A percentile compares a stretch with the other conserved stretches of the same genome.
Conservation (phyloP, 2,888 invertebrate genomes). For the Parnassius smintheus region DNA sequence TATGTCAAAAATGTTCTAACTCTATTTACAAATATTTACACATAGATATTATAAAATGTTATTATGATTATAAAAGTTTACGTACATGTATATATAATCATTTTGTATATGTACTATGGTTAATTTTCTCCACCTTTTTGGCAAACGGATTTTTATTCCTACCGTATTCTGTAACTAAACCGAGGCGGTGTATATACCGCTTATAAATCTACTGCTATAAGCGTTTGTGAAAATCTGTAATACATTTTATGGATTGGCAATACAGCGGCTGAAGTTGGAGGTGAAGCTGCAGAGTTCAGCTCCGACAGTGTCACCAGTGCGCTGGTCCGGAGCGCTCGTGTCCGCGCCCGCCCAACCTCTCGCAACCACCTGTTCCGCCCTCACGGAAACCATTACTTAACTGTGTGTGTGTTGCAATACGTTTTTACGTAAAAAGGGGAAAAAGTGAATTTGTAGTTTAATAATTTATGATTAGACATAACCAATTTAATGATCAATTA, state of each 20-base stretch:
- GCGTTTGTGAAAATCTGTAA: not conserved
- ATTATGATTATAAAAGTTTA: too few relatives aligned
- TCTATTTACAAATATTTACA: too few relatives aligned
- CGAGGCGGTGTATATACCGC: not conserved
- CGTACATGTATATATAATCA: too few relatives aligned
- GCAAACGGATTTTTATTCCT: too few relatives aligned
- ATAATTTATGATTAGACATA: not conserved
- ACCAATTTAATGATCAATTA: not conserved
- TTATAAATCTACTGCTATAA: too few relatives aligned
- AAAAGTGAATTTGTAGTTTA: not conserved
- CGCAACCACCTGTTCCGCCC: conserved; percentile 1
- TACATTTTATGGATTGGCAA: not conserved
- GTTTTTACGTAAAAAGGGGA: not conserved
- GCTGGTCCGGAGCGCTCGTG: not conserved
- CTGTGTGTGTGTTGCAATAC: not conserved
- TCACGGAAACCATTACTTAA: not conserved
- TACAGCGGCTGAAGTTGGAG: not conserved
- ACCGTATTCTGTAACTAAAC: not conserved
- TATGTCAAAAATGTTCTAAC: too few relatives aligned
- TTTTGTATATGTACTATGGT: too few relatives aligned
- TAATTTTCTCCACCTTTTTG: too few relatives aligned
- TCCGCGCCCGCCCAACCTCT: not conserved
- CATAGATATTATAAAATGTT: too few relatives aligned
- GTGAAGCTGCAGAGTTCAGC: not conserved
- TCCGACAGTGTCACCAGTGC: not conserved